phyloP scores from a whole-genome alignment of 92 coral and sea anemone species.

The Phymanthus crucifer region DNA sequence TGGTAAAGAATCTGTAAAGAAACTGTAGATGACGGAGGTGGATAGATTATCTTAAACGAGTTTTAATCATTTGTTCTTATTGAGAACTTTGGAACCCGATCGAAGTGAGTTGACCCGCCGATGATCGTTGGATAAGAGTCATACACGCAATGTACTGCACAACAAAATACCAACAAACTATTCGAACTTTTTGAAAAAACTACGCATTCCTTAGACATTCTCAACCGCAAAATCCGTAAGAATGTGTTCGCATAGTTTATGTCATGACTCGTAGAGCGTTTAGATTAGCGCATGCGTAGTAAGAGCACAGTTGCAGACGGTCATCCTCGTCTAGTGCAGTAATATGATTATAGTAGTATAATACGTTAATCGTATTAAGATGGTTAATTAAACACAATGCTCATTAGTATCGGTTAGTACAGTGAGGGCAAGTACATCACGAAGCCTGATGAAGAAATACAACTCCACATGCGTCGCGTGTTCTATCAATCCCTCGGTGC shows the following conservation, averaged over 20 bases:
- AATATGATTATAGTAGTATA: neutral
- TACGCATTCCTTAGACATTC: neutral
- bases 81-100: neutral
- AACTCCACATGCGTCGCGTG: too few relatives aligned
- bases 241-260: neutral
- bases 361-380: conserved; percentile 2
- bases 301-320: neutral
- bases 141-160: neutral
- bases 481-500: too few relatives aligned
- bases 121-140: neutral
- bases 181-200: neutral
- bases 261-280: neutral
- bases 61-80: neutral
- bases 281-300: neutral
- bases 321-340: neutral
- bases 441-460: too few relatives aligned
- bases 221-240: neutral
- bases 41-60: neutral
- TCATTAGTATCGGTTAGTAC: conserved; percentile 21
- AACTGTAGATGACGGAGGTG: neutral
- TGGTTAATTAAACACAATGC: conserved; percentile 9
- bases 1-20: neutral
- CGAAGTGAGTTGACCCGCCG: neutral
- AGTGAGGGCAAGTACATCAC: conserved; percentile 9
- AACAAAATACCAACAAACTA: neutral